Evolutionary conservation across 2,888 invertebrate genomes (phyloP).

Genomic region (Limulus polyphemus): DNA sequence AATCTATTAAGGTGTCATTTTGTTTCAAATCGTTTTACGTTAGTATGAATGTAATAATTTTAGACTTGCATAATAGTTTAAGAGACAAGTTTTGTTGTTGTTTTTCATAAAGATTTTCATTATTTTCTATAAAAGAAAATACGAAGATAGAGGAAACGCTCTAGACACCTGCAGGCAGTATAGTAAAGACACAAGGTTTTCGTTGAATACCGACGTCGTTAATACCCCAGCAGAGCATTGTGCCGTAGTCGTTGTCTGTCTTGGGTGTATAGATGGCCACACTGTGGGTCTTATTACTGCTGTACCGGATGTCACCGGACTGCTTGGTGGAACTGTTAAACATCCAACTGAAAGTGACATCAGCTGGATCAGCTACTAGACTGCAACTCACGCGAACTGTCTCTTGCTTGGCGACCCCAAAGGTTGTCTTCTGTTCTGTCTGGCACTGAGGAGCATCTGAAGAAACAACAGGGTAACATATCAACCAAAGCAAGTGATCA

Average conservation of each 20-base stretch:
- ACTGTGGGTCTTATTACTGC: constrained; percentile 10
- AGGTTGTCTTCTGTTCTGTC: constrained; percentile 44
- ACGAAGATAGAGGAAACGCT: too few relatives aligned
- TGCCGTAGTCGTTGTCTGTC: constrained; percentile 81
- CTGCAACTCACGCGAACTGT: constrained; percentile 47
- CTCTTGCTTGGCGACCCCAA: constrained; percentile 80
- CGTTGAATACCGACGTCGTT: constrained; percentile 67
- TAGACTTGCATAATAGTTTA: too few relatives aligned
- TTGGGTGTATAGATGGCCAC: constrained; percentile 44
- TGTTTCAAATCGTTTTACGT: too few relatives aligned
- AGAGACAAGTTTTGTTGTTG: too few relatives aligned
- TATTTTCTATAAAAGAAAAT: too few relatives aligned
- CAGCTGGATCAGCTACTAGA: constrained; percentile 76
- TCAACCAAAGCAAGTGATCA: too few relatives aligned
- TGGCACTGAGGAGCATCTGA: background rate
- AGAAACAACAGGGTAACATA: too few relatives aligned
- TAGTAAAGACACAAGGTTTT: constrained; percentile 77
- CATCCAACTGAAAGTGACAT: constrained; percentile 78
- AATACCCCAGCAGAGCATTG: constrained; percentile 66
- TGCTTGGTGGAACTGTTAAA: constrained; percentile 60
- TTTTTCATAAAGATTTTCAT: too few relatives aligned
- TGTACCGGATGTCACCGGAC: constrained; percentile 2
- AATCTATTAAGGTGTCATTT: too few relatives aligned
- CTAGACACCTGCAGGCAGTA: constrained; percentile 55
- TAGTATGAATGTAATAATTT: too few relatives aligned